Percentiles rank a stretch among this genome's conserved stretches.
These are phyloP conservation scores for Sebastiscus albofasciatus DNA, from an alignment of 2,797 vertebrate genomes.

Conservation along the genomic window DNA sequence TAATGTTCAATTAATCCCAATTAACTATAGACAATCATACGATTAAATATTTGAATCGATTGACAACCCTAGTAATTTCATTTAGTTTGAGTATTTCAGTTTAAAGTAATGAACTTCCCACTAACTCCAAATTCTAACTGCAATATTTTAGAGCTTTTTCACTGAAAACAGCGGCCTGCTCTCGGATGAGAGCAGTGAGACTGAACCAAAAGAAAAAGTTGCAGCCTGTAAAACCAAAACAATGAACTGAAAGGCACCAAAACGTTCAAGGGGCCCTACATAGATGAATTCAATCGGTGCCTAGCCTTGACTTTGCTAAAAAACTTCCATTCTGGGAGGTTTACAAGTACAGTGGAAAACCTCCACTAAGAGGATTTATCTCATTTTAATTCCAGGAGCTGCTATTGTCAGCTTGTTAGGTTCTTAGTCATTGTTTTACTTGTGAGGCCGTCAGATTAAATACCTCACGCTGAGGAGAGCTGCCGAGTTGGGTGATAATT, in stretches of 20 bases:
- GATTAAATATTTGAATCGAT: too few relatives aligned
- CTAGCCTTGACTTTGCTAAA: not conserved
- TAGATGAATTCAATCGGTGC: not conserved
- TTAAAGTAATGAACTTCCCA: not conserved
- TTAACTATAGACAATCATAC: too few relatives aligned
- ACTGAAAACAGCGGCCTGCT: not conserved
- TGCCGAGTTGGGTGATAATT: not conserved
- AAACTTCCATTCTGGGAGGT: not conserved
- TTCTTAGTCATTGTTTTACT: not conserved
- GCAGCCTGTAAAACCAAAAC: not conserved
- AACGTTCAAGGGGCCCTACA: not conserved
- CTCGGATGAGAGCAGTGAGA: not conserved
- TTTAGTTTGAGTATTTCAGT: not conserved
- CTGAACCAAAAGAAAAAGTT: not conserved
- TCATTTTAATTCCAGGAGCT: slow-evolving; percentile 6
- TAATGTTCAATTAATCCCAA: too few relatives aligned
- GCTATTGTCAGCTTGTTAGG: not conserved
- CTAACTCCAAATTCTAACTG: not conserved
- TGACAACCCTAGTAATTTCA: not conserved
- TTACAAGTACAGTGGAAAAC: not conserved
- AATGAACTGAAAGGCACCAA: not conserved
- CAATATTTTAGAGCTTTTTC: not conserved
- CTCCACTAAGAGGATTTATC: not conserved
- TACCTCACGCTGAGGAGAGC: not conserved
- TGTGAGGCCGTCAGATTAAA: not conserved